Conservation (phyloP, 2,797 vertebrate genomes). For the Emys orbicularis region DNA sequence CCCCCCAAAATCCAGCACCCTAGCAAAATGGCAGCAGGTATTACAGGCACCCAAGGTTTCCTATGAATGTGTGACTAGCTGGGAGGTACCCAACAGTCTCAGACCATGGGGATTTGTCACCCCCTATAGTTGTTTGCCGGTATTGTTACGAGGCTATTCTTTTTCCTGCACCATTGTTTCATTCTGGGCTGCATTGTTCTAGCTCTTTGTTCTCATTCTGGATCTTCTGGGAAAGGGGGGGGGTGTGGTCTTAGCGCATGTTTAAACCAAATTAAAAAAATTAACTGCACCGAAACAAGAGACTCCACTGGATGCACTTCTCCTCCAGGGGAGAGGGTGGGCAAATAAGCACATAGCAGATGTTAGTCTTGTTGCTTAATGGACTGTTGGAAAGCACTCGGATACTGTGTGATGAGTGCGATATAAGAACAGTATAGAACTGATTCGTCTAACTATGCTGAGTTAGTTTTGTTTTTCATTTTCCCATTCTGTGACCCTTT, state of each 20-base stretch:
- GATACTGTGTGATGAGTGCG: not conserved
- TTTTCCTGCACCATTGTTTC: not conserved
- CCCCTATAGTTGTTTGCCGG: not conserved
- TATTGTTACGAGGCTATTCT: not conserved
- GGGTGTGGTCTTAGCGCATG: not conserved
- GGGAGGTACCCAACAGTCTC: not conserved
- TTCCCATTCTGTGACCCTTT: not conserved
- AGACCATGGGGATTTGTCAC: not conserved
- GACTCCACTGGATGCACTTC: not conserved
- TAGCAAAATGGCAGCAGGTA: not conserved
- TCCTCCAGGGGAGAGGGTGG: not conserved
- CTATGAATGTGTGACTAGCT: not conserved
- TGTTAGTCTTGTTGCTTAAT: not conserved
- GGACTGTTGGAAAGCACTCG: not conserved
- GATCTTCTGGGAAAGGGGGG: not conserved
- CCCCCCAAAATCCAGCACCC: not conserved
- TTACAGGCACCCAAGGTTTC: no score
- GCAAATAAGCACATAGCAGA: not conserved
- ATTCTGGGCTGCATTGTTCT: accelerated
- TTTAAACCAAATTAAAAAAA: not conserved
- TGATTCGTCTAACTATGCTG: not conserved
- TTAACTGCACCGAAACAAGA: not conserved
- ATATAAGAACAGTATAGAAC: not conserved
- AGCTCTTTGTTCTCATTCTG: not conserved
- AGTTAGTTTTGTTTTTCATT: not conserved